Conservation (phyloP, 1,140 invertebrate species). For the Drosophila rhopaloa region DNA sequence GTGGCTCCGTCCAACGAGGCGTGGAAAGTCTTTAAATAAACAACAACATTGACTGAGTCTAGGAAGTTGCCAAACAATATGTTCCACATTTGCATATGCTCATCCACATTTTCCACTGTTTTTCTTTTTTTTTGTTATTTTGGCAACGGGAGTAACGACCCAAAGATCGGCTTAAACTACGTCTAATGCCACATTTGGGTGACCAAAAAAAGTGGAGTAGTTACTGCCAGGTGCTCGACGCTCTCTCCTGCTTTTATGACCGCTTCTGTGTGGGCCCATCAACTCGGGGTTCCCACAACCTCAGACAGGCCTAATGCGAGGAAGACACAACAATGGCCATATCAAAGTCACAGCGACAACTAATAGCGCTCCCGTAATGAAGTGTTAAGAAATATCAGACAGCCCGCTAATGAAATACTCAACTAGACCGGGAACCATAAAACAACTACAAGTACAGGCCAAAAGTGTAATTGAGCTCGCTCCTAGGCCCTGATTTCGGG, state of each 20-base stretch:
- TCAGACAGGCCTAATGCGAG: conserved; percentile 49
- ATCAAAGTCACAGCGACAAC: conserved; percentile 66
- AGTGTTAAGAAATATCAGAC: conserved; percentile 66
- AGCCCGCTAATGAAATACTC: conserved; percentile 68
- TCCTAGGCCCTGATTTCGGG: conserved; percentile 6
- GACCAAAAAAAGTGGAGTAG: conserved; percentile 48
- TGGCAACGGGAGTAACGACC: conserved; percentile 66
- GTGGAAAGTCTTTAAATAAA: conserved; percentile 79
- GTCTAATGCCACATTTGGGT: conserved; percentile 25
- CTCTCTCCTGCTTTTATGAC: conserved; percentile 33
- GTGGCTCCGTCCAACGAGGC: conserved; percentile 72
- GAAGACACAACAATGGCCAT: conserved; percentile 65
- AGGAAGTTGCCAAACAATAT: conserved; percentile 75
- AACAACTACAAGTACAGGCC: conserved; percentile 13
- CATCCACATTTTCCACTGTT: conserved; percentile 14
- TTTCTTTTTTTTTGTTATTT: conserved; percentile 10
- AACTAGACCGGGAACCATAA: conserved; percentile 19
- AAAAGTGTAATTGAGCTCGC: conserved; percentile 33
- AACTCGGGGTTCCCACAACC: conserved; percentile 23
- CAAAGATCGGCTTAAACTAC: conserved; percentile 33
- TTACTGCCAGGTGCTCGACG: conserved; percentile 22
- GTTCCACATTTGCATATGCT: conserved; percentile 68
- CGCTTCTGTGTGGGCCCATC: conserved; percentile 57
- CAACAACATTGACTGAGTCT: conserved; percentile 32
- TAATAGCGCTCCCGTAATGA: conserved; percentile 68